phyloP scores from a whole-genome alignment of 2,113 vertebrate species.

The Petaurus breviceps region DNA sequence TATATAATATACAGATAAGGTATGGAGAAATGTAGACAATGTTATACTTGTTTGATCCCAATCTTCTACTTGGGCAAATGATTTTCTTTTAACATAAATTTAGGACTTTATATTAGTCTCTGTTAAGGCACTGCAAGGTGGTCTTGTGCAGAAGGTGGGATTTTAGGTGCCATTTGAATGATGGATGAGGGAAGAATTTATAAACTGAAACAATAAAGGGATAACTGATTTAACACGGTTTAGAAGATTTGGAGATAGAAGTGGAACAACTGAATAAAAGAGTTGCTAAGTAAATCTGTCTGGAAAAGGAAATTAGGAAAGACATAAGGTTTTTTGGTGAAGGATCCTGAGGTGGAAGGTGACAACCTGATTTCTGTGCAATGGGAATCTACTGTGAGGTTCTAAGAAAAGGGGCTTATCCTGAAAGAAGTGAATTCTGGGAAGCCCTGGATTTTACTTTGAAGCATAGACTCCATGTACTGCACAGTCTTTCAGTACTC shows the following conservation, averaged over 20 bases:
- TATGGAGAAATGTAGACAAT: not conserved
- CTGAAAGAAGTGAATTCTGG: not conserved
- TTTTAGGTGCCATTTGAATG: conserved; percentile 1
- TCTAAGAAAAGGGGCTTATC: not conserved
- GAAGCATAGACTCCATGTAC: not conserved
- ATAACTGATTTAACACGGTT: not conserved
- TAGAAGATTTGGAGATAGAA: not conserved
- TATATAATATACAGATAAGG: too few relatives aligned
- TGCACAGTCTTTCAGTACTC: not conserved
- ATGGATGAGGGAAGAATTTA: not conserved
- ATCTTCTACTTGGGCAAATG: not conserved
- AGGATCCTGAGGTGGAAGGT: not conserved
- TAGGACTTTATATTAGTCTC: not conserved
- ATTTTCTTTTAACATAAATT: conserved; percentile 14
- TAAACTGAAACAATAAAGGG: not conserved
- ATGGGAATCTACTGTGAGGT: not conserved
- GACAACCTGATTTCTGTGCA: rapidly evolving
- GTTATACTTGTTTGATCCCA: not conserved
- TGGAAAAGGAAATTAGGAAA: not conserved
- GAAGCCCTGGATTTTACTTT: not conserved
- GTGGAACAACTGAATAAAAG: not conserved
- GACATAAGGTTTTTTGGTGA: not conserved
- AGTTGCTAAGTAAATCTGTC: not conserved
- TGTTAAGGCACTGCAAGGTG: not conserved
- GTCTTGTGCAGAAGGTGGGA: not conserved